phyloP scores from a whole-genome alignment of 1,140 invertebrate species.

The Eufriesea mexicana region DNA sequence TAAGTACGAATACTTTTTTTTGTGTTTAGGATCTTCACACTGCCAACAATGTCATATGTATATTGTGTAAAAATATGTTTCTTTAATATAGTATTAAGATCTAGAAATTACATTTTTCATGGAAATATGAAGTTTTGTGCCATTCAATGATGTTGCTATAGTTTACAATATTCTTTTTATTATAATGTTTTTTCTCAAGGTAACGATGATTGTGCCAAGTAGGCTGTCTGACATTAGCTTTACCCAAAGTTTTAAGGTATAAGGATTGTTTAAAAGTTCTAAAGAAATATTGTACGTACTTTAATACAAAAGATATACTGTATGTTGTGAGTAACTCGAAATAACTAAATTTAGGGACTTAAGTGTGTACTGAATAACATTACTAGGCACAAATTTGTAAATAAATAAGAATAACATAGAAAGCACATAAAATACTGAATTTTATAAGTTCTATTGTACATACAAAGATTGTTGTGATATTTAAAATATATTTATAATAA shows the following conservation, averaged over 20 bases:
- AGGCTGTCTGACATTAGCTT: slow-evolving; percentile 47
- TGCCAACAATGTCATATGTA: neutral
- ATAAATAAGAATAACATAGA: slow-evolving; percentile 9
- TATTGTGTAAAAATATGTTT: neutral
- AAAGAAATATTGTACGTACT: slow-evolving; percentile 1
- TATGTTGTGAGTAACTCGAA: neutral
- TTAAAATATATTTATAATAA: slow-evolving; percentile 67
- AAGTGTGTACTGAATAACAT: neutral
- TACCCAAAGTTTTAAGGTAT: slow-evolving; percentile 40
- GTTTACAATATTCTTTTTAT: neutral
- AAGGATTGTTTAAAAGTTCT: neutral
- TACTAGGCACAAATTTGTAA: neutral
- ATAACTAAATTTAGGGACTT: neutral
- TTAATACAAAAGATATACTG: neutral
- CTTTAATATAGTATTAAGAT: neutral
- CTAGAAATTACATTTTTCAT: neutral
- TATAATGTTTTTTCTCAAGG: neutral
- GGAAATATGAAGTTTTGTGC: neutral
- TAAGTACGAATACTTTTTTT: no score
- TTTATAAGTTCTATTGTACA: slow-evolving; percentile 33
- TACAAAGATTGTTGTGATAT: slow-evolving; percentile 66
- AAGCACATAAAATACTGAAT: neutral
- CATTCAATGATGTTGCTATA: neutral
- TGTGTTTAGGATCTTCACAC: neutral
- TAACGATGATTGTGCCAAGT: slow-evolving; percentile 11